phyloP scores from a whole-genome alignment of 1,140 invertebrate genomes.

The Adoxophyes honmai region DNA sequence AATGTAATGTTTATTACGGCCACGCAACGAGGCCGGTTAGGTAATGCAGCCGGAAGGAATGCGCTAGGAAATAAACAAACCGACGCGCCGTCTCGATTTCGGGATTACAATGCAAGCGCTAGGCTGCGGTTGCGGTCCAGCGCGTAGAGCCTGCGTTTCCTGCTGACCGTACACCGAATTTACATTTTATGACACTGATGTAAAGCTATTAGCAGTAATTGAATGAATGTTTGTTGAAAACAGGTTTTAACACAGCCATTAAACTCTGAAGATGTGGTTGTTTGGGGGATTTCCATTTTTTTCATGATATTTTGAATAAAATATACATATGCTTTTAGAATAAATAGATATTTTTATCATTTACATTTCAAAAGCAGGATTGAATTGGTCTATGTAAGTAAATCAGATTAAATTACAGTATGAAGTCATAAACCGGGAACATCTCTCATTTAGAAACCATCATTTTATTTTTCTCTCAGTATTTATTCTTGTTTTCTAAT shows the following conservation, averaged over 20 bases:
- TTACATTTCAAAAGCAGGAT: no score
- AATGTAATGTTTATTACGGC: neutral
- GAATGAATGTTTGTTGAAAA: no score
- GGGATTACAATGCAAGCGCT: neutral
- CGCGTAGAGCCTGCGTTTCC: neutral
- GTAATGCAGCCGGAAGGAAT: constrained; percentile 5
- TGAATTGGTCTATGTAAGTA: no score
- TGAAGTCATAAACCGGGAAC: no score
- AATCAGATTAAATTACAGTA: no score
- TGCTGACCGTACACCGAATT: neutral
- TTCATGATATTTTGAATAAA: no score
- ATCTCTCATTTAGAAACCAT: no score
- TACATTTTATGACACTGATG: neutral
- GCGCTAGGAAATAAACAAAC: constrained; percentile 11
- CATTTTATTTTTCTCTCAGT: no score
- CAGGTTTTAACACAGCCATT: no score
- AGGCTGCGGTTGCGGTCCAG: neutral
- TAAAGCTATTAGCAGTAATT: neutral
- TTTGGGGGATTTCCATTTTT: neutral
- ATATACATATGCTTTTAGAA: no score
- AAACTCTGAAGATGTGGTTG: neutral
- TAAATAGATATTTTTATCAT: no score
- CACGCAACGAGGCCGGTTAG: neutral
- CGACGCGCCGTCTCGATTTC: neutral
- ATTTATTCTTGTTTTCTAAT: neutral